Evolutionary conservation across 2,888 invertebrate genomes (phyloP).

Genomic region (Liposcelis brunnea): DNA sequence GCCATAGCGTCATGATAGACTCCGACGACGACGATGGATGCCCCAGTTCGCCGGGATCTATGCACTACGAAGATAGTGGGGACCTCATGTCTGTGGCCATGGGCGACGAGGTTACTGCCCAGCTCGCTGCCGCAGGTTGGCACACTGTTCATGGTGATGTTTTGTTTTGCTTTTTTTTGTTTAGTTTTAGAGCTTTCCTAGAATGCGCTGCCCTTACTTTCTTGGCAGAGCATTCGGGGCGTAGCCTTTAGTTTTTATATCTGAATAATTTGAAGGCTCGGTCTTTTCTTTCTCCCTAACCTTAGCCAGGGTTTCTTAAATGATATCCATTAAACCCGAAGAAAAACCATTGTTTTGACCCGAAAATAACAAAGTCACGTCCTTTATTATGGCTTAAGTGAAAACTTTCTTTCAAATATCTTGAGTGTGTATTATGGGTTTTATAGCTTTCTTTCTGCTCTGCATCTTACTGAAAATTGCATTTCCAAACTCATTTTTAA

Average conservation of each 20-base stretch:
- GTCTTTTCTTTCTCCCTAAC: no score
- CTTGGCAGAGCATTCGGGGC: constrained; percentile 16
- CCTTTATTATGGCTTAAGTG: no score
- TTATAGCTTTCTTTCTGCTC: no score
- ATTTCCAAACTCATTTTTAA: no score
- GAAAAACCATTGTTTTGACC: no score
- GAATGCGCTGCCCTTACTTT: constrained; percentile 12
- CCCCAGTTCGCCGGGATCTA: constrained; percentile 59
- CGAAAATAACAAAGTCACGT: no score
- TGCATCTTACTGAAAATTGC: no score
- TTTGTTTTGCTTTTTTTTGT: constrained; percentile 26
- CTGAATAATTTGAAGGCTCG: constrained; percentile 10
- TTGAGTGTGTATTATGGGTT: no score
- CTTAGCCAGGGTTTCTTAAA: no score
- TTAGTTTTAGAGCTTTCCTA: constrained; percentile 14
- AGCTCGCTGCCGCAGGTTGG: constrained; percentile 85
- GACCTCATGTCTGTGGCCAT: constrained; percentile 73
- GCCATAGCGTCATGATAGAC: constrained; percentile 16
- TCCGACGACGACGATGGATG: constrained; percentile 60
- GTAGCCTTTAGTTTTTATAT: constrained; percentile 13
- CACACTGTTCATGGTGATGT: constrained; percentile 30
- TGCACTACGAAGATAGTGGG: constrained; percentile 45
- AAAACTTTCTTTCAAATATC: no score
- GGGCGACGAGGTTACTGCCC: constrained; percentile 90
- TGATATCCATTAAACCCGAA: no score